Base-by-base conservation (phyloP, 2,888 invertebrate species). In the Rhimphoctona megacephalus region DNA sequence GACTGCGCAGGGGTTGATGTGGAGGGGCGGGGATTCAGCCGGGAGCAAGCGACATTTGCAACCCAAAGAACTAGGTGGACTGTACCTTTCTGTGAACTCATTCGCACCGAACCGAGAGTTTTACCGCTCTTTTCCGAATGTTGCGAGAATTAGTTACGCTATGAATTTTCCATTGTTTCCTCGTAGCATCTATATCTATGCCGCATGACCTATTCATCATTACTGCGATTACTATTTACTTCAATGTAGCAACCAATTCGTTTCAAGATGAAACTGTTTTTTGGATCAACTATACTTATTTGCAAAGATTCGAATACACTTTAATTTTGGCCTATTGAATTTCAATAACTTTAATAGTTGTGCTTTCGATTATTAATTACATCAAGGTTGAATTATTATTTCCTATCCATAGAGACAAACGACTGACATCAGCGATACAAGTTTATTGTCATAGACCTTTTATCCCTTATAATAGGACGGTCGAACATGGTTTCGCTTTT, bases 171-270 rank as follows among this genome's bases (percentile, higher is more conserved):
- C 70, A 83, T 80, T 83, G 76, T 86, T 80, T 72, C 52, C 79
- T 43, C 19, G 43, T n/a, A 5, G 61, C 25, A 79, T 52, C 36
- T n/a, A n/a, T n/a, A 36, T 39, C 43, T 74, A 57, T 81, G 66
- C 36, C 57, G 49, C 36, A 61, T 52, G 85, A 85, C 72, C 85
- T 61, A 78, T 85, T 85, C 67, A 81, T 81, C 46, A 81, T 78
- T 67, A 67, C 81, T 46, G 14, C 72, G 17, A 39, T 57, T 67
- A 25, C 49, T 70, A 69, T 79, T 72, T 30, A 72, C 72, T 72
- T 46, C 7, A 17, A 30, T 22, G 14, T n/a, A 54, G 30, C 49
- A 43, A 61, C 57, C 73, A 43, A 52, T 46, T 78, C 43, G 33
- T 36, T 43, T 57, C 66, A 54, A 30, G 33, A 19, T 36, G 33